Evolutionary conservation across 2,888 invertebrate genomes (phyloP).

Genomic region (Quadroppia sp.): DNA sequence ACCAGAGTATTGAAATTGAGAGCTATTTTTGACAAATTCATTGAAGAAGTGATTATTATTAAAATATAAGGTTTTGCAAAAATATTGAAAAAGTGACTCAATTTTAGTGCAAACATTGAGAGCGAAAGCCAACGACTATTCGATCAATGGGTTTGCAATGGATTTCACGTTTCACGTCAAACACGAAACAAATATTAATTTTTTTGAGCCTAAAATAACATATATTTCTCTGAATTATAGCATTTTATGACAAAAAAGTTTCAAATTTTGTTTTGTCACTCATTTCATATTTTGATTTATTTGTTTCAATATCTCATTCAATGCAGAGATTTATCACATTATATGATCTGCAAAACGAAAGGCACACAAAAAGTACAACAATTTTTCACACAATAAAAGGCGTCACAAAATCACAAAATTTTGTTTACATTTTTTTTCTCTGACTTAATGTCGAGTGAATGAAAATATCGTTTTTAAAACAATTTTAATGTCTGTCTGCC

Average conservation of each 20-base stretch:
- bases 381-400: conserved; percentile 23
- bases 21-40: conserved; percentile 5
- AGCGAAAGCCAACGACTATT: neutral
- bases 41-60: neutral
- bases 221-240: neutral
- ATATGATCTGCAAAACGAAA: neutral
- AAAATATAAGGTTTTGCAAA: neutral
- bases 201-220: neutral
- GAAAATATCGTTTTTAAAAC: conserved; percentile 3
- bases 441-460: neutral
- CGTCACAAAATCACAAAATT: conserved; percentile 1
- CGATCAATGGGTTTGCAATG: too few species aligned
- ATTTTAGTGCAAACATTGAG: neutral
- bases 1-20: neutral
- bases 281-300: too few species aligned
- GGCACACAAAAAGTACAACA: neutral
- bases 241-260: neutral
- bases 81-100: conserved; percentile 15
- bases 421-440: conserved; percentile 10
- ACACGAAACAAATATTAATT: neutral
- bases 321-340: neutral
- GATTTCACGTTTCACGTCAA: neutral
- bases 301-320: neutral
- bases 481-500: conserved; percentile 26
- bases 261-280: neutral